phyloP scores from a whole-genome alignment of 2,113 vertebrate genomes.

The Rhinogobius similis region DNA sequence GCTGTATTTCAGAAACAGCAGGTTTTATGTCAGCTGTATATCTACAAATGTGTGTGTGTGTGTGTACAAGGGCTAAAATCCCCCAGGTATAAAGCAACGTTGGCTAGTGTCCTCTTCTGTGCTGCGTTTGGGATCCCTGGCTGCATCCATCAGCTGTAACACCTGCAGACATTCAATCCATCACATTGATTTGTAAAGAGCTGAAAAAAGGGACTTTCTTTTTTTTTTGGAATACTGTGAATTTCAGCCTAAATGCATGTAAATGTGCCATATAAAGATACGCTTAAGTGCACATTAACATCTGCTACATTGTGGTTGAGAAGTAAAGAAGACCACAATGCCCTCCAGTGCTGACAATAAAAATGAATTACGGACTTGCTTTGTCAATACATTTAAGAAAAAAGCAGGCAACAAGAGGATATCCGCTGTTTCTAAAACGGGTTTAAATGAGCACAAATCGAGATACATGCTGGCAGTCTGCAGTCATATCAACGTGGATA shows the following conservation, averaged over 20 bases:
- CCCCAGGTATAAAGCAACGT: conserved; percentile 45
- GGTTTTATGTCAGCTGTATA: conserved; percentile 7
- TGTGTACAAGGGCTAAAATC: conserved; percentile 23
- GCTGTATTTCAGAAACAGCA: conserved; percentile 34
- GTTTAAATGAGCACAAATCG: conserved; percentile 44
- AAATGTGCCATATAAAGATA: conserved; percentile 29
- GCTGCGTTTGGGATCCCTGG: conserved; percentile 48
- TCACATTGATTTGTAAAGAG: conserved; percentile 69
- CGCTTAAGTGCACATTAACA: conserved; percentile 37
- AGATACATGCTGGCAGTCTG: conserved; percentile 60
- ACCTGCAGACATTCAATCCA: conserved; percentile 69
- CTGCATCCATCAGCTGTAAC: conserved; percentile 70
- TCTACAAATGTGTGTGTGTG: conserved; percentile 19
- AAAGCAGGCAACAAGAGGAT: conserved; percentile 43
- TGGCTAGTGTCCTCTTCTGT: conserved; percentile 40
- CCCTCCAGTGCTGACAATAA: conserved; percentile 52
- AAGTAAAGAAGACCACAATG: conserved; percentile 37
- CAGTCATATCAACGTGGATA: conserved; percentile 56
- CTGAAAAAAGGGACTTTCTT: conserved; percentile 53
- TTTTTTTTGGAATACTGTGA: conserved; percentile 28
- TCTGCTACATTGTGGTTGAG: conserved; percentile 31
- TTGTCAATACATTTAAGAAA: conserved; percentile 41
- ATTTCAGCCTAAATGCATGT: conserved; percentile 23
- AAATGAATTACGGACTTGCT: conserved; percentile 66
- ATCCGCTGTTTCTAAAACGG: conserved; percentile 48